A percentile compares a stretch with the other conserved stretches of the same genome.
phyloP scores from a whole-genome alignment of 2,113 vertebrate species.

The Pteropus alecto region DNA sequence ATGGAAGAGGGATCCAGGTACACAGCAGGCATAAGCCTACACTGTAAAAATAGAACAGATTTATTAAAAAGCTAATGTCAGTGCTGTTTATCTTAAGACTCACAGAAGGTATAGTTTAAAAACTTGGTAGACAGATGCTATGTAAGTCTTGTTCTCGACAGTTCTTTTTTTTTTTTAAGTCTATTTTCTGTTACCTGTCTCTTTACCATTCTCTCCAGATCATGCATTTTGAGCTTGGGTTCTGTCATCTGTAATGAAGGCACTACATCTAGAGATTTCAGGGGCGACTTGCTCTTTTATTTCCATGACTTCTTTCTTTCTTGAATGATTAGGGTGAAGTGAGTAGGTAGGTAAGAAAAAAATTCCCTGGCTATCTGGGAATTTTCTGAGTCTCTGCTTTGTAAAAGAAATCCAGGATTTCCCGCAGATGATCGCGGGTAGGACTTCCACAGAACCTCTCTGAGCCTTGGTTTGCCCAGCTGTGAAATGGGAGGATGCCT shows the following conservation, averaged over 20 bases:
- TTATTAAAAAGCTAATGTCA: not conserved
- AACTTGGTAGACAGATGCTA: not conserved
- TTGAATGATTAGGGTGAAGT: fast-evolving
- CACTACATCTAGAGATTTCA: not conserved
- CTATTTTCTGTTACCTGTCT: not conserved
- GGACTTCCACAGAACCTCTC: not conserved
- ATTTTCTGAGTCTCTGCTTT: not conserved
- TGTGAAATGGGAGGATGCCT: not conserved
- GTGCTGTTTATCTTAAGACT: not conserved
- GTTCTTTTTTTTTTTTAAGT: not conserved
- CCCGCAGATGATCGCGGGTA: not conserved
- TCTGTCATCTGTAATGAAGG: not conserved
- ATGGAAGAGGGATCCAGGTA: not conserved
- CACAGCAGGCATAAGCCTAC: not conserved
- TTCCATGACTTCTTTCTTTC: not conserved
- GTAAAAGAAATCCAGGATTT: not conserved
- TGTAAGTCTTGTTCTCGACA: not conserved
- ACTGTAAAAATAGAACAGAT: not conserved
- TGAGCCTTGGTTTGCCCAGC: not conserved
- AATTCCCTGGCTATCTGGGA: not conserved
- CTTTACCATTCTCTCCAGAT: not conserved
- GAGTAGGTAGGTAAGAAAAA: not conserved
- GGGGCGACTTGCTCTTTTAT: not conserved
- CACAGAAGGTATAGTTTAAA: not conserved
- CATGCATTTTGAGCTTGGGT: not conserved